Evolutionary conservation across 2,888 invertebrate species (phyloP).

Genomic region (Ethmia dodecea): DNA sequence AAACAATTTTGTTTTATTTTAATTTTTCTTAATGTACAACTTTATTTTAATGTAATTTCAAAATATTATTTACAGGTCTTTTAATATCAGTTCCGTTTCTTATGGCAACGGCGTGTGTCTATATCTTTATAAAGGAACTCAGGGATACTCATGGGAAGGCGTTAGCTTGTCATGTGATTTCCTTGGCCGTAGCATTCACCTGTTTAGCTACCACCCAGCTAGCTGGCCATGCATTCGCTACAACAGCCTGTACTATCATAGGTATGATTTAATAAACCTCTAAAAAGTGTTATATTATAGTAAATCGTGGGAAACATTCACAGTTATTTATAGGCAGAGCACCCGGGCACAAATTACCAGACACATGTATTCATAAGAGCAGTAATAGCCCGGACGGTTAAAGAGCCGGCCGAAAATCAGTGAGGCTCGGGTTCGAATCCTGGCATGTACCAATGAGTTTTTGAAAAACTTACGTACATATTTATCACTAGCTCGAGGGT

Average conservation of each 20-base stretch:
- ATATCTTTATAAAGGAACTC: constrained; percentile 69
- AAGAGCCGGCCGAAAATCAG: no score
- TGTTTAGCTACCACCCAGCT: constrained; percentile 75
- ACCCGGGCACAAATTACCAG: no score
- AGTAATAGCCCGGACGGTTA: no score
- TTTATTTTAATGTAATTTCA: not conserved
- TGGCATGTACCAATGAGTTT: no score
- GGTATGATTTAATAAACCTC: no score
- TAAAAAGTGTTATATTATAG: no score
- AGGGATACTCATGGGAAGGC: constrained; percentile 76
- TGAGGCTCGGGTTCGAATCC: no score
- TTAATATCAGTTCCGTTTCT: constrained; percentile 73
- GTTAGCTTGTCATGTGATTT: constrained; percentile 74
- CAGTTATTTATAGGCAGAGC: no score
- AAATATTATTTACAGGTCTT: constrained; percentile 65
- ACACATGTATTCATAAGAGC: no score
- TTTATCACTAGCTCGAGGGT: no score
- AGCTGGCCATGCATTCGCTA: constrained; percentile 64
- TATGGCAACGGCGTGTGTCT: constrained; percentile 65
- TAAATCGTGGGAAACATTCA: no score
- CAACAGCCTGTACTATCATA: constrained; percentile 64
- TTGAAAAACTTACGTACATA: no score
- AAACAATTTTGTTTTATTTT: not conserved
- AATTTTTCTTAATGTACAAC: not conserved
- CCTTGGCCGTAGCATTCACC: constrained; percentile 72